Conservation (phyloP, 1,140 invertebrate genomes). For the Nylanderia fulva region DNA sequence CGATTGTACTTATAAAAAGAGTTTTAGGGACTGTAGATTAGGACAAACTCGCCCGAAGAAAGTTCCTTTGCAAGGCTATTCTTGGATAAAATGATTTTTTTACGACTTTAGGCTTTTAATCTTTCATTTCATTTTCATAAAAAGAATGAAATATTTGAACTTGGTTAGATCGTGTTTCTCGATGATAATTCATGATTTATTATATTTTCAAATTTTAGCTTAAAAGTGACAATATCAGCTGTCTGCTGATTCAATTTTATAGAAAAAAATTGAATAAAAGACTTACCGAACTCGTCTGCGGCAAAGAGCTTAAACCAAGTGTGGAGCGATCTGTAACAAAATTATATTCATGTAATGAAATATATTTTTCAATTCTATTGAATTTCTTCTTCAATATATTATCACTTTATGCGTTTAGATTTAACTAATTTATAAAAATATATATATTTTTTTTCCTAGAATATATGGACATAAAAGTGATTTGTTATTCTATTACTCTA, state of each 20-base stretch:
- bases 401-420: too few species aligned
- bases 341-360: background rate
- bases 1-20: background rate
- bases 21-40: constrained; percentile 12
- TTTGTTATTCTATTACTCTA: background rate
- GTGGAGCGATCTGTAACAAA: background rate
- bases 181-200: background rate
- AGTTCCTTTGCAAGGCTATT: background rate
- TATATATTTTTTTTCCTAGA: background rate
- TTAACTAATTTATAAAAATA: too few species aligned
- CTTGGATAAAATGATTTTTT: background rate
- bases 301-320: background rate
- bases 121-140: background rate
- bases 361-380: background rate
- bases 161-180: background rate
- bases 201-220: background rate
- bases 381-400: background rate
- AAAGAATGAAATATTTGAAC: background rate
- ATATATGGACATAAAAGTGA: background rate
- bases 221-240: background rate
- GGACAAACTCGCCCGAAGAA: background rate
- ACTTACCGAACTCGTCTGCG: background rate
- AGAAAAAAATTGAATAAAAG: constrained; percentile 5
- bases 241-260: background rate
- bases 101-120: background rate